phyloP scores from a whole-genome alignment of 2,888 invertebrate species.

The Diaperis boleti region DNA sequence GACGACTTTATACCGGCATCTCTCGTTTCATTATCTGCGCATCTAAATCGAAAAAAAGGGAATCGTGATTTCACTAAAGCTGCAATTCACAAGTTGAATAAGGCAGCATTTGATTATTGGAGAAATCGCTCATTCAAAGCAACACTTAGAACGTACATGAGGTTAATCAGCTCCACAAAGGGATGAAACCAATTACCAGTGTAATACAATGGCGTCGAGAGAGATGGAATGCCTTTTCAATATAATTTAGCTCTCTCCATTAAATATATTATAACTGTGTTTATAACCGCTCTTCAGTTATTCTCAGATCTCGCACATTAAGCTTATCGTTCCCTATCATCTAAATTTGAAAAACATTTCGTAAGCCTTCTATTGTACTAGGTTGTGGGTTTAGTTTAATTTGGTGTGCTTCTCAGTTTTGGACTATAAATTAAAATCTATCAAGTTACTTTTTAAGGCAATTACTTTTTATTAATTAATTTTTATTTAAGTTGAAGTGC shows the following conservation, averaged over 20 bases:
- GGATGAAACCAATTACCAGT: conserved; percentile 25
- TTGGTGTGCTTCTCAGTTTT: not conserved
- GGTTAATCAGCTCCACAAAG: conserved; percentile 28
- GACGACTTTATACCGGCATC: too few relatives aligned
- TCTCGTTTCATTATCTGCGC: too few relatives aligned
- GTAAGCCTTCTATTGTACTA: not conserved
- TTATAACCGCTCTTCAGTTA: conserved; percentile 25
- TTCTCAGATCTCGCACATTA: conserved; percentile 13
- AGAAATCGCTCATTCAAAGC: conserved; percentile 8
- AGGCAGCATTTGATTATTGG: conserved; percentile 6
- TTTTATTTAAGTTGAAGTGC: too few relatives aligned
- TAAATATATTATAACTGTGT: conserved; percentile 33
- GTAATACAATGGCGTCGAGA: conserved; percentile 23
- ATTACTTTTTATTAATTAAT: too few relatives aligned
- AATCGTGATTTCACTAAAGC: conserved; percentile 5
- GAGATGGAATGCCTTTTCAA: conserved; percentile 6
- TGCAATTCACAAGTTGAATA: not conserved
- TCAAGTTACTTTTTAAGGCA: conserved; percentile 1
- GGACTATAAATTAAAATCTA: not conserved
- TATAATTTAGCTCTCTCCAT: conserved; percentile 29
- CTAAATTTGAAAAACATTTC: conserved; percentile 27
- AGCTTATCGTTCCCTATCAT: conserved; percentile 20
- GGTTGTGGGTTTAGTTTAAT: conserved; percentile 3
- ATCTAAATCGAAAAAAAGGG: not conserved
- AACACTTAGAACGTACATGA: not conserved